Evolutionary conservation across 1,140 invertebrate genomes (phyloP), one percentile per base, ranked within the genome.

Genomic region (Bactericera cockerelli): DNA sequence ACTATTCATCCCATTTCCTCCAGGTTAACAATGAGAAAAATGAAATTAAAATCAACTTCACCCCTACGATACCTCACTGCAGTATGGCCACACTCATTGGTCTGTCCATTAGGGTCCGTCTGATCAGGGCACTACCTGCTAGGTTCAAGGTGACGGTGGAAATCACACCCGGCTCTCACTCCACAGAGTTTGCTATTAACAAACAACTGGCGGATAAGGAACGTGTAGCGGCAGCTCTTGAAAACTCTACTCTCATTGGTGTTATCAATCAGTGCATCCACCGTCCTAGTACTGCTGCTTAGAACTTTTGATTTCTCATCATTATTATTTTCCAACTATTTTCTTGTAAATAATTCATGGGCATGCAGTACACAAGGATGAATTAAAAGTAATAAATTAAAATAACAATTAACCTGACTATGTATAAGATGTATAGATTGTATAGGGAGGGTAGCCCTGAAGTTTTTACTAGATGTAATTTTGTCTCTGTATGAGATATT

Each of bases 81-180:
- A 96, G 92, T 66, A 96, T 99, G 93, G 97, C 96, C 22, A 97
- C 96, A 33, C 72, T 99, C 14, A 99, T 99, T 69, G 97, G 87
- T 71, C 71, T 89, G 21, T 84, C 84, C 2, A 88, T 92, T 64
- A 72, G 86, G 60, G 89, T 98, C 0, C 91, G 95, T 70, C 73
- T 99, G 11, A 71, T 97, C 16, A 74, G 94, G 63, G 84, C 87
- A 11, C 71, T 99, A 26, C 94, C 95, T 0, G 69, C 82, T 39
- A 76, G 87, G 56, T 90, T 93, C 67, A 92, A 98, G 77, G 87
- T 97, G 3, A 81, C 78, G 54, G 93, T 99, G 0, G 77, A 82
- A 66, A 91, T 99, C 1, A 84, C 87, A 1, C 91, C 93, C 4
- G 95, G 95, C 11, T 87, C 88, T 1, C 96, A 99, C 71, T 80